A percentile compares a stretch with the other conserved stretches of the same genome.
These are phyloP conservation scores for Macquaria ambigua DNA, from an alignment of 2,113 vertebrate genomes.

Conservation along the genomic window DNA sequence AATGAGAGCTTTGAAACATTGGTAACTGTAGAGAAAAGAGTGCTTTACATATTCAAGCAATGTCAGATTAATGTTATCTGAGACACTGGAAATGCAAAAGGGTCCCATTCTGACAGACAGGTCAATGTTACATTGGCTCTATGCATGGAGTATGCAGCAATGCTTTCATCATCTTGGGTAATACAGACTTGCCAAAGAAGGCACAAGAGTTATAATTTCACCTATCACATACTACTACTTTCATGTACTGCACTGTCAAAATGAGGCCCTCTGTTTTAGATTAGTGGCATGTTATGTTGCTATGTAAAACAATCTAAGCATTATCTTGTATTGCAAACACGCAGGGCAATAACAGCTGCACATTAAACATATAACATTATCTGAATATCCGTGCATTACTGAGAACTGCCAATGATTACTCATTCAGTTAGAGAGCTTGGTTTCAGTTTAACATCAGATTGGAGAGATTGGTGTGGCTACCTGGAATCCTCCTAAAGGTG, in stretches of 20 bases:
- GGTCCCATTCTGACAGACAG: constrained; percentile 30
- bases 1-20: constrained; percentile 6
- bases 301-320: constrained; percentile 20
- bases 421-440: neutral
- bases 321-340: constrained; percentile 14
- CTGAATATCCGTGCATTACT: constrained; percentile 5
- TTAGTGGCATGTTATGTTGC: constrained; percentile 13
- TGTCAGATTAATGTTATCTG: neutral
- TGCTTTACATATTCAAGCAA: constrained; percentile 19
- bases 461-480: constrained; percentile 78
- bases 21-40: neutral
- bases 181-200: constrained; percentile 4
- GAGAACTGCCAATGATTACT: neutral
- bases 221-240: neutral
- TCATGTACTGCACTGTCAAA: constrained; percentile 28
- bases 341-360: neutral
- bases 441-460: constrained; percentile 46
- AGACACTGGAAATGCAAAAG: constrained; percentile 14
- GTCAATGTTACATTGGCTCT: neutral
- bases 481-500: constrained; percentile 90
- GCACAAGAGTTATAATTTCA: neutral
- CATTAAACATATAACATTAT: neutral
- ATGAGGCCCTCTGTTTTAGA: neutral
- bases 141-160: constrained; percentile 16
- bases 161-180: constrained; percentile 41